Evolutionary conservation across 1,140 invertebrate species (phyloP).

Genomic region (Cotesia chilonis): DNA sequence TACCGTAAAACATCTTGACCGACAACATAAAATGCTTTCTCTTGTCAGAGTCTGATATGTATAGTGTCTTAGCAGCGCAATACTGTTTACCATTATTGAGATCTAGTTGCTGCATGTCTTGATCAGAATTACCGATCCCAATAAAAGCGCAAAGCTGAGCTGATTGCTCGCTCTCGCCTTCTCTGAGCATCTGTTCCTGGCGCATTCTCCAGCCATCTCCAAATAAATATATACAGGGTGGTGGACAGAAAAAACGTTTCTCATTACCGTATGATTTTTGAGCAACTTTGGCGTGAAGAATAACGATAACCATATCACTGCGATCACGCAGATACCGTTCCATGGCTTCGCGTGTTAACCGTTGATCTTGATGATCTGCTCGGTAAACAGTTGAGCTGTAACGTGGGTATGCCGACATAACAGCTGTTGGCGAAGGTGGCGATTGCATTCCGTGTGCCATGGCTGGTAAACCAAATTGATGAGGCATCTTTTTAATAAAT

Average conservation of each 20-base stretch:
- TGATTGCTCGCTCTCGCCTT: slow-evolving; percentile 88
- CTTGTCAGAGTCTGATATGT: slow-evolving; percentile 99
- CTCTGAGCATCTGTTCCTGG: slow-evolving; percentile 87
- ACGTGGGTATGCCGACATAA: slow-evolving; percentile 69
- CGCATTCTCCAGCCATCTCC: slow-evolving; percentile 97
- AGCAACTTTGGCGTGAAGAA: slow-evolving; percentile 97
- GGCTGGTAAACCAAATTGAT: slow-evolving; percentile 76
- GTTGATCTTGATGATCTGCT: slow-evolving; percentile 77
- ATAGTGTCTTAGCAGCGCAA: slow-evolving; percentile 98
- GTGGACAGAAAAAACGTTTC: slow-evolving; percentile 99
- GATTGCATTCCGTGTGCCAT: slow-evolving; percentile 78
- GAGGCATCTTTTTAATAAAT: slow-evolving; percentile 71
- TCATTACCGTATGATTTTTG: slow-evolving; percentile 99
- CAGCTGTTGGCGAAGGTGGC: slow-evolving; percentile 77
- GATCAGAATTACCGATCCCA: slow-evolving; percentile 97
- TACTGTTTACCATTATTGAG: slow-evolving; percentile 96
- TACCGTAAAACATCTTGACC: slow-evolving; percentile 99
- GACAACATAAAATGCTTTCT: slow-evolving; percentile 99
- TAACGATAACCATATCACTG: slow-evolving; percentile 96
- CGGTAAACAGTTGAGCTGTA: slow-evolving; percentile 73
- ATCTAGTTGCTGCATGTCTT: slow-evolving; percentile 99
- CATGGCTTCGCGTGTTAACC: slow-evolving; percentile 93
- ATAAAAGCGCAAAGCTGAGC: slow-evolving; percentile 97
- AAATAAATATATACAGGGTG: slow-evolving; percentile 98
- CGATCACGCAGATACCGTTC: slow-evolving; percentile 92